These are phyloP conservation scores for Cancer borealis DNA, from an alignment of 2,888 invertebrate species.

Conservation along the genomic window DNA sequence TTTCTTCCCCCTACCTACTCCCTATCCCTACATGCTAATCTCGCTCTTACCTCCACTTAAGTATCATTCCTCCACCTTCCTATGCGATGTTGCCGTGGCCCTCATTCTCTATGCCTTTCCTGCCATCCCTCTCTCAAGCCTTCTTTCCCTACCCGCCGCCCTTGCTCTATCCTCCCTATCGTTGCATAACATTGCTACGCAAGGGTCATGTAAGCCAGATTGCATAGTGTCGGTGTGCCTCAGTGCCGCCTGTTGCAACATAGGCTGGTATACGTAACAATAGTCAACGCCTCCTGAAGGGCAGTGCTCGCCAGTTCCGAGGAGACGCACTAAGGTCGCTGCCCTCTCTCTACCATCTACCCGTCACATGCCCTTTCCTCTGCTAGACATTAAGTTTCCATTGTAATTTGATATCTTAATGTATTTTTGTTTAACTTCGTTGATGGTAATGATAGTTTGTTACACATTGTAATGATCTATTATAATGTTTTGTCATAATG, in stretches of 20 bases:
- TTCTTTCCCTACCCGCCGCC: background rate
- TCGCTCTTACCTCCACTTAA: background rate
- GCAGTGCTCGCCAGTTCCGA: conserved; percentile 14
- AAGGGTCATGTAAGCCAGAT: background rate
- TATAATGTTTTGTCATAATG: no score
- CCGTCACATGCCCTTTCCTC: background rate
- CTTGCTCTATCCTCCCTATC: background rate
- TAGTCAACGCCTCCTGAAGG: conserved; percentile 41
- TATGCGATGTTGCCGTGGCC: background rate
- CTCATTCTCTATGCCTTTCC: background rate
- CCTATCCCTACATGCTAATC: background rate
- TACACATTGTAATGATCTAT: no score
- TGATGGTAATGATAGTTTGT: no score
- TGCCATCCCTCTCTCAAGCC: background rate
- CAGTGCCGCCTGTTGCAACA: background rate
- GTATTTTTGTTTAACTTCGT: no score
- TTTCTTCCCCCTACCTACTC: background rate
- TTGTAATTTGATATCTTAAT: background rate
- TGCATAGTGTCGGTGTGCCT: background rate
- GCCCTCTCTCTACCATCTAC: background rate
- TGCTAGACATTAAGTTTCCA: background rate
- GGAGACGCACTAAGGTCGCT: conserved; percentile 15
- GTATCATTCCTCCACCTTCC: background rate
- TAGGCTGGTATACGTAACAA: background rate
- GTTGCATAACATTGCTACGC: background rate